phyloP scores from a whole-genome alignment of 2,888 invertebrate species.

The Dendrolimus pini region DNA sequence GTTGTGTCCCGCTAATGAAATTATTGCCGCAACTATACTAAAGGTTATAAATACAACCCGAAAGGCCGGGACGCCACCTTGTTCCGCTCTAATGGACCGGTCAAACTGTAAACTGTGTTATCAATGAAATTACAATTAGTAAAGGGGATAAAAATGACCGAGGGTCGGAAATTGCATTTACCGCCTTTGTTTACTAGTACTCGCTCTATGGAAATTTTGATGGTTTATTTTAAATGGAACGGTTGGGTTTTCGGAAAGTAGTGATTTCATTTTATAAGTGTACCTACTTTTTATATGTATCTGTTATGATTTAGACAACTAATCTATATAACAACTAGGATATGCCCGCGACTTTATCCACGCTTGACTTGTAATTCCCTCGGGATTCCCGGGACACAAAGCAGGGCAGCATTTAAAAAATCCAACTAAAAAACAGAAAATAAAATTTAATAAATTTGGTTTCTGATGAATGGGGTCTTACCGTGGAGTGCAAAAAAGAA shows the following conservation, averaged over 20 bases:
- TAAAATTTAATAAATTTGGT: no score
- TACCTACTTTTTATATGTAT: no score
- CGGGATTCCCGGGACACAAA: no score
- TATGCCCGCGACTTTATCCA: no score
- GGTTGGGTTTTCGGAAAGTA: not conserved
- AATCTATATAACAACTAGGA: no score
- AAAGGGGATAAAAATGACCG: constrained; percentile 59
- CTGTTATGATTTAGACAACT: no score
- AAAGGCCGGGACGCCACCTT: constrained; percentile 70
- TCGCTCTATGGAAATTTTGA: constrained; percentile 24
- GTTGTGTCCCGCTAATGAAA: constrained; percentile 76
- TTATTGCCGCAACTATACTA: constrained; percentile 76
- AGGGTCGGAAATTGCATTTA: constrained; percentile 62
- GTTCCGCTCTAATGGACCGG: constrained; percentile 75
- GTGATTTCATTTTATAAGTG: no score
- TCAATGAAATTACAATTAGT: constrained; percentile 77
- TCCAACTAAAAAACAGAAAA: no score
- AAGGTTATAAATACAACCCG: constrained; percentile 72
- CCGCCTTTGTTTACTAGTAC: constrained; percentile 37
- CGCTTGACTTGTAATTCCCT: no score
- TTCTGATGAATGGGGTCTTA: no score
- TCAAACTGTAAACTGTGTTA: constrained; percentile 77
- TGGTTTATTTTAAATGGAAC: constrained; percentile 13
- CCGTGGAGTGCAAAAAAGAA: no score
- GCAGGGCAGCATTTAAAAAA: no score